phyloP scores from a whole-genome alignment of 2,113 vertebrate genomes.

The Trematomus loennbergii region DNA sequence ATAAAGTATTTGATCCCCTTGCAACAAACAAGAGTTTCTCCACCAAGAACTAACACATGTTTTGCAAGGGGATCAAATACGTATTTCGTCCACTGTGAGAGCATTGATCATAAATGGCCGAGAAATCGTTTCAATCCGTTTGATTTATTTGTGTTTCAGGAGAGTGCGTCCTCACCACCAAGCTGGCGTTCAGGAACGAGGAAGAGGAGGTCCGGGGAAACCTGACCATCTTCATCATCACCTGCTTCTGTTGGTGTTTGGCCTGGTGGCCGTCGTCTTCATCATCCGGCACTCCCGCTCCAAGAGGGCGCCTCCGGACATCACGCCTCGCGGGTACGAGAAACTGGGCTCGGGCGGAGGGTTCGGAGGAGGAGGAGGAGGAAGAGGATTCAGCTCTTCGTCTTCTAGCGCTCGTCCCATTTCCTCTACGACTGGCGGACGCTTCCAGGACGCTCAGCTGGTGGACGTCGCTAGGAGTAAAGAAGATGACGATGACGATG shows the following conservation, averaged over 20 bases:
- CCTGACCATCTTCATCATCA: constrained; percentile 84
- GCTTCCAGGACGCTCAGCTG: constrained; percentile 86
- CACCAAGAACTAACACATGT: too few relatives aligned
- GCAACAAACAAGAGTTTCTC: too few relatives aligned
- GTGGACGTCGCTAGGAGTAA: constrained; percentile 82
- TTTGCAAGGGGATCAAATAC: too few relatives aligned
- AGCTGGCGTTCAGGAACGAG: constrained; percentile 69
- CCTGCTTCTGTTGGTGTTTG: constrained; percentile 85
- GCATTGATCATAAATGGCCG: too few relatives aligned
- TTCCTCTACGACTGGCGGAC: constrained; percentile 74
- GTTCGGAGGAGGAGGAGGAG: constrained; percentile 50
- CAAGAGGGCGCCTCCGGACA: constrained; percentile 68
- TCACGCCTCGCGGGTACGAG: constrained; percentile 85
- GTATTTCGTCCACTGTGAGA: too few relatives aligned
- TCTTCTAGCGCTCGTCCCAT: constrained; percentile 70
- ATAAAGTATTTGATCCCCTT: too few relatives aligned
- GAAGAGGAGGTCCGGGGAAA: constrained; percentile 72
- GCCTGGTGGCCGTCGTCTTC: constrained; percentile 78
- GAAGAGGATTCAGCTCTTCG: constrained; percentile 70
- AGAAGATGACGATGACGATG: constrained; percentile 84
- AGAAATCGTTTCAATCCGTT: too few relatives aligned
- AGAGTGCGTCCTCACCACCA: constrained; percentile 87
- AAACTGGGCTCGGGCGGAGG: constrained; percentile 85
- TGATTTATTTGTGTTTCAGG: constrained; percentile 77
- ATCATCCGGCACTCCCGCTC: constrained; percentile 84